These are phyloP conservation scores for Columbina picui DNA, from an alignment of 2,113 vertebrate genomes.

Conservation along the genomic window DNA sequence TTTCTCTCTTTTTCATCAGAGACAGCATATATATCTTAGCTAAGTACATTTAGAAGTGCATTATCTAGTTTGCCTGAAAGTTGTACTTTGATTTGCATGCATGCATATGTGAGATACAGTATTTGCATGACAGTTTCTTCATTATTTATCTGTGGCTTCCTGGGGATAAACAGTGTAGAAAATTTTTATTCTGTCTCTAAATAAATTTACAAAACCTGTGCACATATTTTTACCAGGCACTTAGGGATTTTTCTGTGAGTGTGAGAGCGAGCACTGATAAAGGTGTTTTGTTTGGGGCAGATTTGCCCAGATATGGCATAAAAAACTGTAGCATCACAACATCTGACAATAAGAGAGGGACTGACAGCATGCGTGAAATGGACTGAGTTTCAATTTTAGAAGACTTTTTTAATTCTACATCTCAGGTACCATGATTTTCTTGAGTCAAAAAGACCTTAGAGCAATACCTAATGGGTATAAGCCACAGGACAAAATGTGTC, in stretches of 20 bases:
- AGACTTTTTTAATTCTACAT: background rate
- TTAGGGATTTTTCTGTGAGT: background rate
- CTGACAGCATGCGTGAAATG: background rate
- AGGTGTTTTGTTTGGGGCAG: background rate
- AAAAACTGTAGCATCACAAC: background rate
- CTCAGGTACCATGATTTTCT: background rate
- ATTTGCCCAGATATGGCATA: background rate
- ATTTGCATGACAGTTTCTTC: slow-evolving; percentile 15
- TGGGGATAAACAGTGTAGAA: background rate
- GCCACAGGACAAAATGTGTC: background rate
- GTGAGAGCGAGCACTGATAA: background rate
- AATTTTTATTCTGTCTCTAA: background rate
- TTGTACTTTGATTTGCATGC: slow-evolving; percentile 33
- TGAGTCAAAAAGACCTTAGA: background rate
- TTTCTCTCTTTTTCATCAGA: background rate
- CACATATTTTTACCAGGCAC: background rate
- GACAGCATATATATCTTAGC: background rate
- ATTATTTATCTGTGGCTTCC: slow-evolving; percentile 9
- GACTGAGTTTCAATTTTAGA: background rate
- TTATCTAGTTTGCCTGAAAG: slow-evolving; percentile 26
- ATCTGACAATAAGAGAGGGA: background rate
- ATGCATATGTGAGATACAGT: slow-evolving; percentile 35
- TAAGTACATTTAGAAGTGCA: background rate
- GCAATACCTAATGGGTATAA: background rate
- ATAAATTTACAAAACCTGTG: background rate